Conservation (phyloP, 2,888 invertebrate species). For the Drosophila neoperkinsi region DNA sequence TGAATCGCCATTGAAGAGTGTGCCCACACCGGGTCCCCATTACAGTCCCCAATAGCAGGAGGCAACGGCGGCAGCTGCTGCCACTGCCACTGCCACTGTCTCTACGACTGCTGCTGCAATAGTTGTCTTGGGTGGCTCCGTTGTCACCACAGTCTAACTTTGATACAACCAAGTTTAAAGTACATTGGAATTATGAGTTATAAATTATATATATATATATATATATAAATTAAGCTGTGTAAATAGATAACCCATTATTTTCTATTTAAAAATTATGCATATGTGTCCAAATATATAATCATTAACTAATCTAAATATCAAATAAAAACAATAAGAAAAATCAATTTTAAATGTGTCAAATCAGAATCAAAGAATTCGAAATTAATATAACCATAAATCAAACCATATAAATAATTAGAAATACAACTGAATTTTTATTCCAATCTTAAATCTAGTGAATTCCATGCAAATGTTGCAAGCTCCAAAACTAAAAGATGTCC, state of each 20-base stretch:
- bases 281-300: not conserved
- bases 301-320: not conserved
- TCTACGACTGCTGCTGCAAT: not conserved
- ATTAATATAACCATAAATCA: not conserved
- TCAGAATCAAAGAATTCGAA: not conserved
- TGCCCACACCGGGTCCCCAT: conserved; percentile 91
- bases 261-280: not conserved
- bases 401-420: not conserved
- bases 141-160: not conserved
- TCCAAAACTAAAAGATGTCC: not conserved
- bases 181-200: not conserved
- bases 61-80: conserved; percentile 9
- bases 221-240: not conserved
- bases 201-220: not conserved
- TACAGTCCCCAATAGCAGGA: conserved; percentile 84
- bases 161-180: not conserved
- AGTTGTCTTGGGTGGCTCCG: not conserved
- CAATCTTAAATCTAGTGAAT: not conserved
- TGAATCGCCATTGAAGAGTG: conserved; percentile 94
- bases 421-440: not conserved
- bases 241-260: not conserved
- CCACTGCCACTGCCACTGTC: not conserved
- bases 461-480: not conserved
- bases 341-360: not conserved
- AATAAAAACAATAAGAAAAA: not conserved